Base-by-base conservation (phyloP, 2,888 invertebrate species). In the Tromatobia lineatoria region DNA sequence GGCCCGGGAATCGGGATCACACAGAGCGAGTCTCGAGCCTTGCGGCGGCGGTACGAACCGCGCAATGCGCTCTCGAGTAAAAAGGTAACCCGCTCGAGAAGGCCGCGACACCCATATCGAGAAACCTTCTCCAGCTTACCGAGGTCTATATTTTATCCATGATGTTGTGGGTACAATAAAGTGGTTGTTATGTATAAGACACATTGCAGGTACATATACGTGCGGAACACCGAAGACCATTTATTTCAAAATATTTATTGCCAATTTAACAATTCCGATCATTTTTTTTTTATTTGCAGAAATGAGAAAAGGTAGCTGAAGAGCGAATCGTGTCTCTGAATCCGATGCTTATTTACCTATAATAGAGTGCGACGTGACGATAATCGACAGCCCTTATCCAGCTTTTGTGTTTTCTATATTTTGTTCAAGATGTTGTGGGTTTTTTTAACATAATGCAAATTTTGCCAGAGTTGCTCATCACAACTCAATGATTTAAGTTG, bases 101-200 rank as follows among this genome's bases (percentile, higher is more conserved):
- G 77, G 69, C 83, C 77, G 64, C 64, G 83, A 84, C 77, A 84
- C 77, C 83, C 83, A 84, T 84, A 84, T 84, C 47, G 80, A 80
- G 83, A 77, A 80, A 64, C 69, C 69, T 80, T 81, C 83, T 73
- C 77, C 47, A 59, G 71, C 71, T 80, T 64, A 20, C 47, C 80
- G 64, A 84, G 80, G 83, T 84, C 83, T 84, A 84, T 84, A 84
- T 80, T 84, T 84, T 80, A 84, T 81, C 80, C 83, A 66, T 69
- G 77, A 80, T 74, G 80, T 73, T 34, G 47, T 34, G 61, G 54
- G 69, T 77, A 57, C 74, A 70, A 84, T 84, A 73, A 77, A 73
- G 69, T 54, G 52, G 64, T 77, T 76, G 66, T 80, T 77, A 73
- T 74, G 25, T 34, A 67, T 25, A 29, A 47, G 57, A 69, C 71